Percentiles rank a stretch among this genome's conserved stretches.
Evolutionary conservation across 1,140 invertebrate genomes (phyloP).

Genomic region (Nephila pilipes): DNA sequence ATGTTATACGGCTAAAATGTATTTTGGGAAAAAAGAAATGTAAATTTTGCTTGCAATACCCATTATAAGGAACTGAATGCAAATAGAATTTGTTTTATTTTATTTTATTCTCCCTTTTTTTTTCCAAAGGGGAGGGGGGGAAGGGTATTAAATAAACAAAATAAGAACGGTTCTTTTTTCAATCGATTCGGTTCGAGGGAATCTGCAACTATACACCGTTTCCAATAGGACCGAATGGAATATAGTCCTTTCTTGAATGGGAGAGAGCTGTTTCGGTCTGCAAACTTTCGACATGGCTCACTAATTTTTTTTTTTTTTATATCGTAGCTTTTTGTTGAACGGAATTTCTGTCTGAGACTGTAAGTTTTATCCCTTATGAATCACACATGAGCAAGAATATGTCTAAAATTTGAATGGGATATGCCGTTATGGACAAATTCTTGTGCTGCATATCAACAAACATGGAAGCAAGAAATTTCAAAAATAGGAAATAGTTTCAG

Average conservation of each 20-base stretch:
- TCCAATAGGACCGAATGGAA: not conserved
- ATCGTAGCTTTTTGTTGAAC: not conserved
- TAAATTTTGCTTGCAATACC: no score
- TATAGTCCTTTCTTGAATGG: not conserved
- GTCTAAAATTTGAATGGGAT: not conserved
- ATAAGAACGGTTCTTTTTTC: not conserved
- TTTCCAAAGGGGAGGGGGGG: not conserved
- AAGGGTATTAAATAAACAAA: not conserved
- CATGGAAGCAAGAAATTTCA: no score
- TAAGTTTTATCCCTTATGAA: slow-evolving; percentile 14
- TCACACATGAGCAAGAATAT: slow-evolving; percentile 1
- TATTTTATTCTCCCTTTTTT: not conserved
- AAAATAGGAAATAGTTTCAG: no score
- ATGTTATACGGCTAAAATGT: no score
- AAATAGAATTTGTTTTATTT: no score
- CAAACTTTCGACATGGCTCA: not conserved
- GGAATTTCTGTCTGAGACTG: not conserved
- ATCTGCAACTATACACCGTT: not conserved
- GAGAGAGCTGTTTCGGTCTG: slow-evolving; percentile 6
- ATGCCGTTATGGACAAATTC: not conserved
- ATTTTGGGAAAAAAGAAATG: no score
- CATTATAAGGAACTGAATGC: no score
- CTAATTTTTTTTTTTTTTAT: slow-evolving; percentile 5
- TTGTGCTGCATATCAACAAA: no score
- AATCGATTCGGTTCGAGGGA: not conserved